These are phyloP conservation scores for Trogon surrucura DNA, from an alignment of 2,113 vertebrate species.

Conservation along the genomic window DNA sequence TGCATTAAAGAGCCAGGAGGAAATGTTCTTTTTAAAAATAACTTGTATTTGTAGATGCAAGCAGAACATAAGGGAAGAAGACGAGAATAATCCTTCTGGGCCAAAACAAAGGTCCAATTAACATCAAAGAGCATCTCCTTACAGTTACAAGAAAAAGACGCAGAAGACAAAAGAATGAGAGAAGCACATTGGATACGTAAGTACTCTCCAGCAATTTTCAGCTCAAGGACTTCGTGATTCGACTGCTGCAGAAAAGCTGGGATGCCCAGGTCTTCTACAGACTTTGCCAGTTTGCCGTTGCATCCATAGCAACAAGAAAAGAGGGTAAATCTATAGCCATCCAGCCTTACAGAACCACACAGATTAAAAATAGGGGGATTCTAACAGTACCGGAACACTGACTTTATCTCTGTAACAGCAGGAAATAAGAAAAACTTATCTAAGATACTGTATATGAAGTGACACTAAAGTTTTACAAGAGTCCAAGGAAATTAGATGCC, in stretches of 20 bases:
- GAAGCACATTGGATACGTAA: neutral
- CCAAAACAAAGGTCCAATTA: neutral
- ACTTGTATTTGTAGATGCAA: neutral
- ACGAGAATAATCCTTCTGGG: neutral
- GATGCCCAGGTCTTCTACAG: neutral
- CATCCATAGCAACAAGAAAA: neutral
- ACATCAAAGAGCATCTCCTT: neutral
- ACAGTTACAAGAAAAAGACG: neutral
- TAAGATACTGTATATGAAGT: neutral
- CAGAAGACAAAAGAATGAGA: neutral
- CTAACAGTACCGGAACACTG: neutral
- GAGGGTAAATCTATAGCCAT: neutral
- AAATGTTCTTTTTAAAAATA: neutral
- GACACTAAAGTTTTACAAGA: neutral
- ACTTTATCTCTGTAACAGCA: neutral
- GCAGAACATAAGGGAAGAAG: neutral
- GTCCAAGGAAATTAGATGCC: neutral
- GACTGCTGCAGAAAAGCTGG: neutral
- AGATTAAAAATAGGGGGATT: neutral
- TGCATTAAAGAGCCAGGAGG: neutral
- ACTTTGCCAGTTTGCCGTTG: neutral
- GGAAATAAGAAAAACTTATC: neutral
- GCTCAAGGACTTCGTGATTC: neutral
- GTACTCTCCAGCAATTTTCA: neutral
- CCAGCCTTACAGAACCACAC: neutral